phyloP scores from a whole-genome alignment of 2,797 vertebrate genomes.

The Xerus rutilus region DNA sequence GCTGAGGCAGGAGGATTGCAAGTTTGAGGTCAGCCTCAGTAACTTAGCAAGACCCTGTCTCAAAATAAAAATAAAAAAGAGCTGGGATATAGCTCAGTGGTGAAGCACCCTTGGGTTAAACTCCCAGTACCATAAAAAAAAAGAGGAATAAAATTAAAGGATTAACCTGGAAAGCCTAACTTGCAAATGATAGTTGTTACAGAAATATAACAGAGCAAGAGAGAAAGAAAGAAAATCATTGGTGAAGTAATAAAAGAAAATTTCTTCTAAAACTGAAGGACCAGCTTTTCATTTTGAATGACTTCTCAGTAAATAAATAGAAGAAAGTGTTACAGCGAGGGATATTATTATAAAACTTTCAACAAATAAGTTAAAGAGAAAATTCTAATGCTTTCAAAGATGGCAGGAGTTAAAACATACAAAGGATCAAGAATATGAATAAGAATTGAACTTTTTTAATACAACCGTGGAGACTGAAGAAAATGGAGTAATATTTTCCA shows the following conservation, averaged over 20 bases:
- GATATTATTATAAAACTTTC: slow-evolving; percentile 1
- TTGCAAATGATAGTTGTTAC: slow-evolving; percentile 39
- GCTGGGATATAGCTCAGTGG: no score
- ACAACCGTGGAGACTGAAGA: neutral
- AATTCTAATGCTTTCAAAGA: slow-evolving; percentile 14
- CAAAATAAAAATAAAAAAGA: no score
- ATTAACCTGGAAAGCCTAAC: slow-evolving; percentile 16
- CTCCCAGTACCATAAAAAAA: neutral
- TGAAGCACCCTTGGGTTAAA: no score
- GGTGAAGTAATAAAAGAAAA: neutral
- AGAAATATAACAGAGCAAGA: neutral
- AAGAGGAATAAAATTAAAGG: neutral
- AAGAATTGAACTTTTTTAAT: neutral
- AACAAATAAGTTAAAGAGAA: neutral
- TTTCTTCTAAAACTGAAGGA: neutral
- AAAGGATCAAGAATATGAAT: slow-evolving; percentile 16
- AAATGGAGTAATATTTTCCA: slow-evolving; percentile 20
- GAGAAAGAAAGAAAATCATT: neutral
- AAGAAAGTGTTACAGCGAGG: slow-evolving; percentile 4
- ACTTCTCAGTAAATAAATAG: neutral
- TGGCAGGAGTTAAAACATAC: neutral
- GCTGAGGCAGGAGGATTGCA: no score
- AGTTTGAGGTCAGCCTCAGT: no score
- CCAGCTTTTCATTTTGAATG: slow-evolving; percentile 42
- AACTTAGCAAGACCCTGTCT: no score